These are phyloP conservation scores for Lutjanus erythropterus DNA, from an alignment of 2,113 vertebrate species.

Conservation along the genomic window DNA sequence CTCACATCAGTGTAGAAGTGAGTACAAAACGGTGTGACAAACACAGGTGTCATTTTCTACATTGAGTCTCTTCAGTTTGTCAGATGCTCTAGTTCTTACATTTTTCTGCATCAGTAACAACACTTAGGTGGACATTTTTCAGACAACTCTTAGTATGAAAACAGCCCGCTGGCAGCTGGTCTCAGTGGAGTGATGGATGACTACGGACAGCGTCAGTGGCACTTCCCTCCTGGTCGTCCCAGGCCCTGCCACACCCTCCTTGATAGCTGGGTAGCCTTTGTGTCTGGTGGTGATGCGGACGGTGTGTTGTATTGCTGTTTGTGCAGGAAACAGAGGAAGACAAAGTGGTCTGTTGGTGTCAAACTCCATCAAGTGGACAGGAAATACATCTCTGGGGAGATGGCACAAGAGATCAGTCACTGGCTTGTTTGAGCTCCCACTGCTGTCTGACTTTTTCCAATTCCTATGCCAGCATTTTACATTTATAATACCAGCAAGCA, in stretches of 20 bases:
- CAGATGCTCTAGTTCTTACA: not conserved
- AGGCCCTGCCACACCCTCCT: slow-evolving; percentile 77
- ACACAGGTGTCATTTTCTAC: slow-evolving; percentile 24
- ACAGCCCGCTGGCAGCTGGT: slow-evolving; percentile 33
- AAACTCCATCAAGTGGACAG: slow-evolving; percentile 22
- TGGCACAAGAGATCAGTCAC: not conserved
- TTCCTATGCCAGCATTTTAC: not conserved
- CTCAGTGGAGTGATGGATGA: slow-evolving; percentile 43
- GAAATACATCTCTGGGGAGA: slow-evolving; percentile 35
- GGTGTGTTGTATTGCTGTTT: slow-evolving; percentile 34
- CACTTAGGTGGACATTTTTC: slow-evolving; percentile 1
- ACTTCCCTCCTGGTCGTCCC: slow-evolving; percentile 56
- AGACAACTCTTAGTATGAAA: not conserved
- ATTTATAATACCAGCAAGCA: not conserved
- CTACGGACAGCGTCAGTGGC: slow-evolving; percentile 46
- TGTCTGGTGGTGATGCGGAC: slow-evolving; percentile 46
- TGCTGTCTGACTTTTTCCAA: slow-evolving; percentile 15
- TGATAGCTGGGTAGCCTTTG: slow-evolving; percentile 62
- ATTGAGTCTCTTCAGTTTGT: not conserved
- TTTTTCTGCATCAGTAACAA: not conserved
- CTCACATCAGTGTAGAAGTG: not conserved
- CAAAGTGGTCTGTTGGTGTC: slow-evolving; percentile 40
- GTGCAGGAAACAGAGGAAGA: slow-evolving; percentile 40
- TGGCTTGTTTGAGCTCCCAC: slow-evolving; percentile 20
- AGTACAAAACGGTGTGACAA: not conserved